Base-by-base conservation (phyloP, 2,888 invertebrate species). In the Anagyrus pseudococci region DNA sequence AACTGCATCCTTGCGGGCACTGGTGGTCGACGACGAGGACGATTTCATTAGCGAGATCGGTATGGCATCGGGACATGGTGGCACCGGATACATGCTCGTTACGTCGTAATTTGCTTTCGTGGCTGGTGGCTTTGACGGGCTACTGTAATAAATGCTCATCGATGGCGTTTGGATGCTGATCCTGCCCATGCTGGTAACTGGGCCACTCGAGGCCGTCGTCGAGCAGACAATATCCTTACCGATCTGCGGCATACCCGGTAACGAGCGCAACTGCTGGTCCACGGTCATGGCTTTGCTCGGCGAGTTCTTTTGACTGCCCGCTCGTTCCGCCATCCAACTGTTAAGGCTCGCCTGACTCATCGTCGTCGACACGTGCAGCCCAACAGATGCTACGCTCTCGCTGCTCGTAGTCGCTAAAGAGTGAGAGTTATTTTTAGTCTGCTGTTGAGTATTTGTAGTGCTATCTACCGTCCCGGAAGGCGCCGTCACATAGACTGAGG, bases 51-150 rank as follows among this genome's bases (percentile, higher is more conserved):
- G 57, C 0, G 80, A 78, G 29, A 81, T 77, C 0, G 81, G 81
- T 59, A 80, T 80, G 2, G 80, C 79, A 44, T 77, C 80, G 1
- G 80, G 80, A 58, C 80, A 80, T 2, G 80, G 80, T 1, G 79
- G 79, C 4, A 77, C 75, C 1, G 77, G 67, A 22, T 76, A 75
- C 10, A 71, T 62, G 15, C 68, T 70, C 19, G 72, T 68, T 23
- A 70, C 68, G 22, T 71, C 71, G n/a, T 67, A 48, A 20, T 62
- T 67, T 20, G 63, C 19, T 43, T 70, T 68, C 7, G 57, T 56
- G 19, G 53, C 59, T 17, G 37, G 23, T 10, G n/a, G 61, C 20
- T 62, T 58, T 6, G 64, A 64, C 13, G 66, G 55, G 6, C 43
- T 61, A 23, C 50, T 58, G 4, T 77, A 72, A 33, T 75, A 77